Base-by-base conservation (phyloP, 2,113 vertebrate species). In the Coregonus clupeaformis region DNA sequence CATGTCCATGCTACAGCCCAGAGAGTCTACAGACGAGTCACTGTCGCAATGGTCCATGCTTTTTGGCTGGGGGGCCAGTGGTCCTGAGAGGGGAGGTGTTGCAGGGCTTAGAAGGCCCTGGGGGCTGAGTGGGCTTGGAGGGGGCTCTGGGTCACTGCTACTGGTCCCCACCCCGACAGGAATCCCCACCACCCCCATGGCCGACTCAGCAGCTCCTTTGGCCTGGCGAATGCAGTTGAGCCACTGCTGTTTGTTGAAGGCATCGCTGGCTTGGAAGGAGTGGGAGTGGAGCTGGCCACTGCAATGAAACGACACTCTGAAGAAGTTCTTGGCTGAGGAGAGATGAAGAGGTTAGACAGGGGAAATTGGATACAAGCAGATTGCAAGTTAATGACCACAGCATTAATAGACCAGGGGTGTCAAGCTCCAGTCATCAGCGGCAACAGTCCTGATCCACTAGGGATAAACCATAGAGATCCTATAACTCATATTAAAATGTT, bases 231-330 rank as follows among this genome's bases (percentile, higher is more conserved):
- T 97, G 84, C 96, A 98, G 88, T 99, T 99, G 55, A 99, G 93
- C 97, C 97, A 99, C 82, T 98, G 97, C 78, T 99, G 97, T 80
- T 99, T 99, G 94, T 96, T 98, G 94, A 98, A 98, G 73, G 95
- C 86, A 71, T 99, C 97, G 9, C 96, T 98, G 88, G 97, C 97
- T 93, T 99, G 97, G 71, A 99, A 93, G 3, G 90, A 94, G 87
- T 97, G 94, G 30, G 91, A 93, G 92, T 97, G 97, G 81, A 92
- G 93, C 81, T 95, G 95, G 63, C 94, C 93, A 79, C 92, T 93
- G 0, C 85, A 89, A 49, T 90, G 93, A 90, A 91, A 94, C 71
- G 93, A 96, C 69, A 99, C 96, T 84, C 95, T 89, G 84, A 99
- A 98, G 91, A 98, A 98, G 90, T 99, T 98, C 90, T 97, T 99